phyloP scores from a whole-genome alignment of 2,113 vertebrate species.

The Pygoscelis adeliae region DNA sequence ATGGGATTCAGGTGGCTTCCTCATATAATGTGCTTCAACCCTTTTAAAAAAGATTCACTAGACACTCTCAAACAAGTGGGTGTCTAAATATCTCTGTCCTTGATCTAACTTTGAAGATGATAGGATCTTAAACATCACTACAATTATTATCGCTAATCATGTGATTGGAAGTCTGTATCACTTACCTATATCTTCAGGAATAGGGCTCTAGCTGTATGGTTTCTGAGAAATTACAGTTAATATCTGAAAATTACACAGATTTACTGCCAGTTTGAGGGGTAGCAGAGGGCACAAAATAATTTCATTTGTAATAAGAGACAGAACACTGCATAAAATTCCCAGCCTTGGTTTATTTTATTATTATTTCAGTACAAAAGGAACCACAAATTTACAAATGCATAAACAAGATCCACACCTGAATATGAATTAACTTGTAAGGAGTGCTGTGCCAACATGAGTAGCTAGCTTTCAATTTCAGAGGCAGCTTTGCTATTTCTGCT shows the following conservation, averaged over 20 bases:
- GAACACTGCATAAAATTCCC: not conserved
- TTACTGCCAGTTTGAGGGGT: not conserved
- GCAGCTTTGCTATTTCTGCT: not conserved
- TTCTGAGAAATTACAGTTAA: not conserved
- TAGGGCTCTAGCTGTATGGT: not conserved
- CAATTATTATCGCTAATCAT: not conserved
- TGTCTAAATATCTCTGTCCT: not conserved
- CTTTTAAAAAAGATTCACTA: not conserved
- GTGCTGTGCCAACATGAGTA: not conserved
- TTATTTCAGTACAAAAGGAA: conserved; percentile 10
- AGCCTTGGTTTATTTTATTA: not conserved
- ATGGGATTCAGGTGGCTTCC: not conserved
- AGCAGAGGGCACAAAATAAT: not conserved
- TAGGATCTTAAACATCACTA: not conserved
- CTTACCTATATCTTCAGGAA: not conserved
- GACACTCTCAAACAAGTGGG: not conserved
- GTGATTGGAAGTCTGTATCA: not conserved
- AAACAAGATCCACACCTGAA: not conserved
- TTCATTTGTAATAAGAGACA: not conserved
- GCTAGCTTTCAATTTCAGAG: not conserved
- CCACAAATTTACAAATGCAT: conserved; percentile 1
- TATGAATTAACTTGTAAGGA: not conserved
- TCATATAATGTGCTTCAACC: not conserved
- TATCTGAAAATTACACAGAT: not conserved
- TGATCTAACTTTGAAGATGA: not conserved